Base-by-base conservation (phyloP, 2,797 vertebrate genomes). In the Sphaeramia orbicularis region DNA sequence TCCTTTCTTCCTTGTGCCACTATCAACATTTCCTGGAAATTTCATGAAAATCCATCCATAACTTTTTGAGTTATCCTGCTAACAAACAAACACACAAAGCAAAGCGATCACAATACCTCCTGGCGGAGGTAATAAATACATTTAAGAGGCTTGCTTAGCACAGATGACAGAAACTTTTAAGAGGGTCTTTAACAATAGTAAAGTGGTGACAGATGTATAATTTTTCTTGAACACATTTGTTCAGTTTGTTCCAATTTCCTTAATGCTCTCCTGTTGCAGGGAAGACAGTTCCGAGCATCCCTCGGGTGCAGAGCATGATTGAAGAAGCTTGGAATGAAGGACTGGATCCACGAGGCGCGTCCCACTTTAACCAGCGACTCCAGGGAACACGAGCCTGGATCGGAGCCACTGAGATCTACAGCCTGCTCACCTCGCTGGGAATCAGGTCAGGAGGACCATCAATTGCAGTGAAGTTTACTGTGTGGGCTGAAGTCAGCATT, bases 341-440 rank as follows among this genome's bases (percentile, higher is more conserved):
- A 3, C 93, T 97, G 86, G 97, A 99, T 89, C 96, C 96, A 57
- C 95, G 95, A 1, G 97, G 97, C 8, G 96, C 97, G 0, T 95
- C 95, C 68, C 96, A 98, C 70, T 97, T 98, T 74, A 95, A 90
- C 79, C 81, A 90, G 61, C 91, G 65, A 51, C 90, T 99, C 64
- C 93, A 92, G 55, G 95, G 95, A 70, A 97, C 96, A 21, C 93
- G 92, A 45, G 96, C 97, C 27, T 99, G 97, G 97, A 98, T 99
- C 51, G 97, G 97, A 84, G 96, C 96, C 21, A 99, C 96, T 55
- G 97, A 99, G 93, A 95, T 99, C 74, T 98, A 96, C 77, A 89
- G 92, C 21, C 89, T 99, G 12, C 91, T 98, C 74, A 97, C 95
- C 27, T 96, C 90, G 58, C 90, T 97, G 55, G 88, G 93, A 59